Conservation (phyloP, 53 echinoderm and acorn worm species). For the Arbacia lixula region DNA sequence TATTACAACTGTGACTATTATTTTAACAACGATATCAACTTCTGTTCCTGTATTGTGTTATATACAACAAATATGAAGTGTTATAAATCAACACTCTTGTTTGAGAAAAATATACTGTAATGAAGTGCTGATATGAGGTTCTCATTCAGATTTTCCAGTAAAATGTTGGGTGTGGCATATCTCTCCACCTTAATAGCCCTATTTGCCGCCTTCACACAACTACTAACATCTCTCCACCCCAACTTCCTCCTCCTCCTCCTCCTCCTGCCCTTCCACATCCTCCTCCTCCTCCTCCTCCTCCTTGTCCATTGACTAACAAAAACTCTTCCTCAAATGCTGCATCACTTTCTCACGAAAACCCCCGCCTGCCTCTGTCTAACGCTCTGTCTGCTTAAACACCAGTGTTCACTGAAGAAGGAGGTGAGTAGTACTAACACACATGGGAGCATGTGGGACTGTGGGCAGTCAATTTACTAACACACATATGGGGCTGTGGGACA, state of each 20-base stretch:
- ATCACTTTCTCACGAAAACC: slow-evolving; percentile 39
- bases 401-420: slow-evolving; percentile 54
- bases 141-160: slow-evolving; percentile 26
- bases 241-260: slow-evolving; percentile 9
- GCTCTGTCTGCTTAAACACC: slow-evolving; percentile 49
- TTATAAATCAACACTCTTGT: no score
- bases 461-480: no score
- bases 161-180: slow-evolving; percentile 6
- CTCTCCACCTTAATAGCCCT: slow-evolving; percentile 4
- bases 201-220: slow-evolving; percentile 7
- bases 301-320: background rate
- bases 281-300: slow-evolving; percentile 10
- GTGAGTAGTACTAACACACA: slow-evolving; percentile 34
- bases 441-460: background rate
- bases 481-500: no score
- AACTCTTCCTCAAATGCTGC: slow-evolving; percentile 28
- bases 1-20: no score
- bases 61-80: no score
- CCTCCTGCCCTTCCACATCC: slow-evolving; percentile 1
- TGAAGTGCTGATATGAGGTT: no score
- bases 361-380: slow-evolving; percentile 29
- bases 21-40: no score
- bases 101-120: no score
- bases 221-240: slow-evolving; percentile 34
- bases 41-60: no score